Evolutionary conservation across 2,797 vertebrate genomes (phyloP).

Genomic region (Trachops cirrhosus): DNA sequence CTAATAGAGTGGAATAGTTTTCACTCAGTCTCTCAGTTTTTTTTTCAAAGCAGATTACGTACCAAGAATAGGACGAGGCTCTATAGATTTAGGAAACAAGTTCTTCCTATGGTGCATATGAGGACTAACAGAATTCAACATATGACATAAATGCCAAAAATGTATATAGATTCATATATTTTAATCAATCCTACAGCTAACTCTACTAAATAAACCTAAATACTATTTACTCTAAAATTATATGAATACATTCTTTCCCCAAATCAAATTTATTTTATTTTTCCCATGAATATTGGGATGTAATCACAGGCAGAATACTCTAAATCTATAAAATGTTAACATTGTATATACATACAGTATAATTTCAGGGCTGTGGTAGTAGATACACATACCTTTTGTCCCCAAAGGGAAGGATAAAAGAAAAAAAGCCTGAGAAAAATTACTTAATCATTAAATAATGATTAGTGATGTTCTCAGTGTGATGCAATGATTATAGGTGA

Average conservation of each 20-base stretch:
- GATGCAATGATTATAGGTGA: background rate
- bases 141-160: background rate
- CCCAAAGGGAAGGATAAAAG: background rate
- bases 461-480: background rate
- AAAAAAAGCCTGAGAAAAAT: background rate
- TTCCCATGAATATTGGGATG: background rate
- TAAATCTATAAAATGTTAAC: background rate
- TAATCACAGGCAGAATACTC: background rate
- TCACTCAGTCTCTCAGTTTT: background rate
- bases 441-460: background rate
- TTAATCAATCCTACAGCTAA: background rate
- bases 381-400: background rate
- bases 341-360: background rate
- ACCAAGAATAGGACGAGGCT: background rate
- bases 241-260: background rate
- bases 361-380: background rate
- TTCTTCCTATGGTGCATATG: background rate
- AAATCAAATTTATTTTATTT: slow-evolving; percentile 1
- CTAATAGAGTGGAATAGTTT: background rate
- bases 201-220: background rate
- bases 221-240: background rate
- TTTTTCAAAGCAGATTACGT: slow-evolving; percentile 8
- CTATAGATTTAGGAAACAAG: background rate
- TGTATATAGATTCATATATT: background rate
- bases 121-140: background rate